phyloP scores from a whole-genome alignment of 2,888 invertebrate genomes.

The Torymus auratus region DNA sequence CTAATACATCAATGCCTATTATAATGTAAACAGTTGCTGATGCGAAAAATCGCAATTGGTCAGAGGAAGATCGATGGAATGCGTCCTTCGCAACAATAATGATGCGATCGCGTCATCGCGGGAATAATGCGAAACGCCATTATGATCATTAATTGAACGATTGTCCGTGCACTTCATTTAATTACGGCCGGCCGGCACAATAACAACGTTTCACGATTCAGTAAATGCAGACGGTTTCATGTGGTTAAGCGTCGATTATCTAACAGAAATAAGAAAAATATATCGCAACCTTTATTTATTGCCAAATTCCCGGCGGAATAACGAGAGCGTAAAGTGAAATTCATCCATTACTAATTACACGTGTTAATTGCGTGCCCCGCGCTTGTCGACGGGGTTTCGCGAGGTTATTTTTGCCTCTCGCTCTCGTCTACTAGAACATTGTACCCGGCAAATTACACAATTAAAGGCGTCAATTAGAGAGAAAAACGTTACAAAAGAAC shows the following conservation, averaged over 20 bases:
- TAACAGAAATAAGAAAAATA: slow-evolving; percentile 57
- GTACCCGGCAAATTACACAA: slow-evolving; percentile 19
- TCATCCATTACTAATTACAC: slow-evolving; percentile 46
- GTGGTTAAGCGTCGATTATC: slow-evolving; percentile 56
- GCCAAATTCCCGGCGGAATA: slow-evolving; percentile 35
- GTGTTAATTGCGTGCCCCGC: slow-evolving; percentile 33
- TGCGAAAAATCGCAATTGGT: slow-evolving; percentile 38
- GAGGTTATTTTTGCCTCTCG: neutral
- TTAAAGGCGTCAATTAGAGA: slow-evolving; percentile 34
- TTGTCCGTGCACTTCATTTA: slow-evolving; percentile 58
- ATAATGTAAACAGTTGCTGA: neutral
- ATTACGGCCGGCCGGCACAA: slow-evolving; percentile 44
- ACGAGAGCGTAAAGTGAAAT: slow-evolving; percentile 55
- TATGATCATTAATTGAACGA: slow-evolving; percentile 60
- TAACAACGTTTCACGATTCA: slow-evolving; percentile 58
- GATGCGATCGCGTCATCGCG: slow-evolving; percentile 54
- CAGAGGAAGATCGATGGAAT: slow-evolving; percentile 42
- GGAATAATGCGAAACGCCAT: slow-evolving; percentile 53
- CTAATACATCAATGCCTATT: too few species aligned
- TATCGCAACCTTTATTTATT: slow-evolving; percentile 46
- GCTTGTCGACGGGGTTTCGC: neutral
- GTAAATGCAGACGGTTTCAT: slow-evolving; percentile 52
- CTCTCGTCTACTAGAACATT: slow-evolving; percentile 25
- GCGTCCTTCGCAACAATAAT: slow-evolving; percentile 46
- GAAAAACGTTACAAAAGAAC: slow-evolving; percentile 2